Conservation (phyloP, 2,888 invertebrate genomes). For the Notodonta ziczac region DNA sequence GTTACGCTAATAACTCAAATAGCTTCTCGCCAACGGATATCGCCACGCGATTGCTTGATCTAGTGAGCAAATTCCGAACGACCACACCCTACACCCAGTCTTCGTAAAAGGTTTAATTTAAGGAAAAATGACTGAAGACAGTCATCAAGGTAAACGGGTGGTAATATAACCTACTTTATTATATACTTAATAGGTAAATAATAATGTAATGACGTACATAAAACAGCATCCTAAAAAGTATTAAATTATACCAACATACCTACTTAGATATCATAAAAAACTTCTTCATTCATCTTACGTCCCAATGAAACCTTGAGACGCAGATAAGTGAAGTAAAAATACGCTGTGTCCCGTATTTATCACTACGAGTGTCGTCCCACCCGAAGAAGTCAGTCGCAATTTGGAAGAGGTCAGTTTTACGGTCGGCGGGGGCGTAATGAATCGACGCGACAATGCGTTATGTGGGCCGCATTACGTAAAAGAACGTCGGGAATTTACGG, state of each 20-base stretch:
- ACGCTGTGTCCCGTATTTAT: constrained; percentile 9
- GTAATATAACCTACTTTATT: too few species aligned
- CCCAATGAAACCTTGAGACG: not conserved
- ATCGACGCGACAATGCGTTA: constrained; percentile 63
- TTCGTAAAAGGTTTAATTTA: too few species aligned
- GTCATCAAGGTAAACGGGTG: too few species aligned
- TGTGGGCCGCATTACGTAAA: constrained; percentile 68
- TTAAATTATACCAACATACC: not conserved
- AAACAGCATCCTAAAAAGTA: too few species aligned
- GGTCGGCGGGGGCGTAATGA: constrained; percentile 57
- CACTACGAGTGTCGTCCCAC: constrained; percentile 22
- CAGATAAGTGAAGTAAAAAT: constrained; percentile 7
- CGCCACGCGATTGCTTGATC: too few species aligned
- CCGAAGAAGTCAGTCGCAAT: constrained; percentile 34
- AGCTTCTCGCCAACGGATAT: too few species aligned
- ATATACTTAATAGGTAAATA: too few species aligned
- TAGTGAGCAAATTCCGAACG: too few species aligned
- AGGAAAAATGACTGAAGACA: too few species aligned
- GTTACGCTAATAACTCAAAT: too few species aligned
- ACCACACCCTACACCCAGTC: too few species aligned
- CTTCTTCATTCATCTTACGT: not conserved
- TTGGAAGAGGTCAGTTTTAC: constrained; percentile 56
- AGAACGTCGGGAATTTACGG: constrained; percentile 67
- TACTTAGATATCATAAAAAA: not conserved
- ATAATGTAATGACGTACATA: too few species aligned